Evolutionary conservation across 2,113 vertebrate species (phyloP).

Genomic region (Pipra filicauda): DNA sequence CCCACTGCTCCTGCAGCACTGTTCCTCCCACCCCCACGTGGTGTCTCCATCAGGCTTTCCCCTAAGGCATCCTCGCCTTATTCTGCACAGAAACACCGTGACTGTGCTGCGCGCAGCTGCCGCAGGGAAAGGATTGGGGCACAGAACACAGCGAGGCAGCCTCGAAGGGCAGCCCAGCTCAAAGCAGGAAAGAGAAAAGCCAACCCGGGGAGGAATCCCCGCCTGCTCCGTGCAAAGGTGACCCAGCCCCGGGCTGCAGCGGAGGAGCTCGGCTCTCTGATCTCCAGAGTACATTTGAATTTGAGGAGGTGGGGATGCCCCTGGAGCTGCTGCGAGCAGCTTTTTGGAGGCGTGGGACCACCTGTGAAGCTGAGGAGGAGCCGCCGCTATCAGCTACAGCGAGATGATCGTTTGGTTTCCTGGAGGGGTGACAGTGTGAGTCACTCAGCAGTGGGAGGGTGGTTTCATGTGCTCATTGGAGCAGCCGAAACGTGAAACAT

Average conservation of each 20-base stretch:
- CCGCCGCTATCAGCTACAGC: background rate
- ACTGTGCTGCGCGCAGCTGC: accelerated
- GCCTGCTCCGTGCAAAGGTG: background rate
- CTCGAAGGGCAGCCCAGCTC: background rate
- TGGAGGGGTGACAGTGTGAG: conserved; percentile 4
- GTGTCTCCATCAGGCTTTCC: background rate
- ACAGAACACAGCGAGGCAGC: background rate
- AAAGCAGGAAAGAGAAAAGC: background rate
- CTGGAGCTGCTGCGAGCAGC: background rate
- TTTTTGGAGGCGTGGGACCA: background rate
- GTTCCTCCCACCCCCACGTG: background rate
- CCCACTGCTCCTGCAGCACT: background rate
- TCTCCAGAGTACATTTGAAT: background rate
- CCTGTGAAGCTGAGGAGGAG: background rate
- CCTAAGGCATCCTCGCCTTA: background rate
- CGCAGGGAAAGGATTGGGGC: accelerated
- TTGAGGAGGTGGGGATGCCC: conserved; percentile 12
- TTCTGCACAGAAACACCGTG: background rate
- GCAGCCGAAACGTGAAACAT: background rate
- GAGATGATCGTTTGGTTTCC: background rate
- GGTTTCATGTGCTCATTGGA: background rate
- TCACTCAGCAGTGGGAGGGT: background rate
- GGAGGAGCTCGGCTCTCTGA: background rate
- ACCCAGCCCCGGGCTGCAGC: background rate
- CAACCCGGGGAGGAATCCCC: background rate